Conservation (phyloP, 2,888 invertebrate species). For the Actias luna region DNA sequence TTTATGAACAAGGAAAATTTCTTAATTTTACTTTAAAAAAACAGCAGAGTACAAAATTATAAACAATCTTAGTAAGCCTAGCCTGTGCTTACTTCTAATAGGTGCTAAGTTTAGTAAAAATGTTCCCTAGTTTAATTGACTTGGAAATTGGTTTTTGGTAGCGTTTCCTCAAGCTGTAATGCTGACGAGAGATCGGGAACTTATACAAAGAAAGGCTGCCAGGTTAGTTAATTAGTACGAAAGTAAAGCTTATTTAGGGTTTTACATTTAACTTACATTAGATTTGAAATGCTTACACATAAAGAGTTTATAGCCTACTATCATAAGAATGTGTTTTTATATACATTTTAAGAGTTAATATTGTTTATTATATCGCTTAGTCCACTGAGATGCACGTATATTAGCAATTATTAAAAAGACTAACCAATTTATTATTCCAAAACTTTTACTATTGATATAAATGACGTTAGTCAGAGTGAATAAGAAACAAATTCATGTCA, state of each 20-base stretch:
- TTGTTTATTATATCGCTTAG: conserved; percentile 37
- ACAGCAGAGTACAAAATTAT: conserved; percentile 79
- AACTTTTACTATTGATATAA: too few relatives aligned
- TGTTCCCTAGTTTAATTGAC: conserved; percentile 94
- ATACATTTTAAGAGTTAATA: conserved; percentile 20
- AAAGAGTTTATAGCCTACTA: conserved; percentile 72
- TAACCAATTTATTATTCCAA: too few relatives aligned
- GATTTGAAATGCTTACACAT: conserved; percentile 65
- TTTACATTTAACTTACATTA: conserved; percentile 51
- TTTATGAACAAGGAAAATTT: conserved; percentile 34
- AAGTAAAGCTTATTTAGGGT: conserved; percentile 76
- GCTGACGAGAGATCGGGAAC: conserved; percentile 47
- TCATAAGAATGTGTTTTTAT: conserved; percentile 74
- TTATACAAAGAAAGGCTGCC: conserved; percentile 28
- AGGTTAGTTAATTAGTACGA: conserved; percentile 44
- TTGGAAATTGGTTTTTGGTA: conserved; percentile 84
- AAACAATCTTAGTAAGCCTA: conserved; percentile 74
- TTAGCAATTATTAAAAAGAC: not conserved
- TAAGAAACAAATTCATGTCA: too few relatives aligned
- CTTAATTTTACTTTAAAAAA: conserved; percentile 72
- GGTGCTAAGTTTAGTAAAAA: conserved; percentile 83
- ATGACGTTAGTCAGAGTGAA: too few relatives aligned
- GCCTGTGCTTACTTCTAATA: conserved; percentile 74
- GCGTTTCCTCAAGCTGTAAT: conserved; percentile 56
- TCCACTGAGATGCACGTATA: conserved; percentile 34